Evolutionary conservation across 1,140 invertebrate genomes (phyloP), one percentile per base, ranked within the genome.

Genomic region (Gryon sp.): DNA sequence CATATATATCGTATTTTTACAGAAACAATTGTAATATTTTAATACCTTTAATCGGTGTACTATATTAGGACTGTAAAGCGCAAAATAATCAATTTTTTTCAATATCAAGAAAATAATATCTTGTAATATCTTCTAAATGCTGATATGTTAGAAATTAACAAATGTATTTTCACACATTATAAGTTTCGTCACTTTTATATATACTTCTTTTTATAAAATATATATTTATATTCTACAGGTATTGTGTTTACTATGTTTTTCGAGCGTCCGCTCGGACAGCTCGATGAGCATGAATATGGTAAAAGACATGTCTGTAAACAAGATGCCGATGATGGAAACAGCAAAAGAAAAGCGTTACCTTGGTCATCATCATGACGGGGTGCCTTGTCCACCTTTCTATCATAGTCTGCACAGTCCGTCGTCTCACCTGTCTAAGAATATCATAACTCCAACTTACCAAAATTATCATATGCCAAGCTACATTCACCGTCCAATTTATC

Each of bases 311-410:
- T 69, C 73, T 0, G 45, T 28, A 22, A 75, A 81, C 0, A 76
- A 75, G 8, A 34, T 30, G 24, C 9, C 69, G 4, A 79, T 79
- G 48, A 68, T 53, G 46, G 79, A 79, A 7, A 36, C 63, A 1
- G 24, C 34, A 4, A 86, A 87, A 50, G 48, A 63, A 2, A 88
- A 88, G 28, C 78, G 86, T 38, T 77, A 82, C 76, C 70, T 36
- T 30, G 22, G 6, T 57, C 62, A 60, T 3, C 43, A 69, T n/a
- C 80, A 72, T 2, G 30, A 24, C 14, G 55, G 50, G 3, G 45
- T 68, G 1, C 85, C 85, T 0, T 88, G 86, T 77, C 86, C 83
- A 1, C 82, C 82, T 1, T 41, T 59, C 14, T 83, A 81, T 11
- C 68, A 45, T 12, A 14, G 59, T 12, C 30, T 48, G 4, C 18